These are phyloP conservation scores for Leptoteleia sp. DNA, from an alignment of 1,140 invertebrate genomes.

Conservation along the genomic window DNA sequence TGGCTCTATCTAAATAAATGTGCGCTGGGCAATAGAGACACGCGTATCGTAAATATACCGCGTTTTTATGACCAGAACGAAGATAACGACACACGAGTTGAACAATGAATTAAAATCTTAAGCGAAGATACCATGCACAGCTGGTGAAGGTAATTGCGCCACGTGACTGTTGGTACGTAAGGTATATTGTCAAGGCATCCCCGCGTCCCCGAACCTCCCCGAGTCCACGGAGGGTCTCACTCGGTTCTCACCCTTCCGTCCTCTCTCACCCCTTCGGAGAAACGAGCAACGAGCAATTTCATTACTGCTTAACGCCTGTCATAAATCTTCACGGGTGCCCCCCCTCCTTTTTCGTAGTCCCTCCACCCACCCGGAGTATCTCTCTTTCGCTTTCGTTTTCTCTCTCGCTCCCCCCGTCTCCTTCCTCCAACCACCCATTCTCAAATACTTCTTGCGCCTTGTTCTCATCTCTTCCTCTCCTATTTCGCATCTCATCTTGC, in stretches of 20 bases:
- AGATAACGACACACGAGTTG: conserved; percentile 45
- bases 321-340: conserved; percentile 79
- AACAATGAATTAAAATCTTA: conserved; percentile 68
- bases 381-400: conserved; percentile 33
- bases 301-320: conserved; percentile 82
- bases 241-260: conserved; percentile 57
- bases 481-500: conserved; percentile 64
- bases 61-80: conserved; percentile 35
- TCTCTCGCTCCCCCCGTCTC: conserved; percentile 38
- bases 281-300: conserved; percentile 82
- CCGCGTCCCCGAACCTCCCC: conserved; percentile 24
- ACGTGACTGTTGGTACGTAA: conserved; percentile 66
- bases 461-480: conserved; percentile 49
- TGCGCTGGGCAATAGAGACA: background rate
- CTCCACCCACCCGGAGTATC: conserved; percentile 10
- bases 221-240: conserved; percentile 35
- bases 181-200: conserved; percentile 62
- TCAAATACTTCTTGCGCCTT: conserved; percentile 46
- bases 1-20: conserved; percentile 7
- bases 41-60: conserved; percentile 50
- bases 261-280: conserved; percentile 72
- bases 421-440: conserved; percentile 55
- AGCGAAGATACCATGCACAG: conserved; percentile 59
- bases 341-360: conserved; percentile 59
- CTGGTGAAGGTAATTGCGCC: conserved; percentile 68